Conservation (phyloP, 2,888 invertebrate genomes). For the Anorthoa munda region DNA sequence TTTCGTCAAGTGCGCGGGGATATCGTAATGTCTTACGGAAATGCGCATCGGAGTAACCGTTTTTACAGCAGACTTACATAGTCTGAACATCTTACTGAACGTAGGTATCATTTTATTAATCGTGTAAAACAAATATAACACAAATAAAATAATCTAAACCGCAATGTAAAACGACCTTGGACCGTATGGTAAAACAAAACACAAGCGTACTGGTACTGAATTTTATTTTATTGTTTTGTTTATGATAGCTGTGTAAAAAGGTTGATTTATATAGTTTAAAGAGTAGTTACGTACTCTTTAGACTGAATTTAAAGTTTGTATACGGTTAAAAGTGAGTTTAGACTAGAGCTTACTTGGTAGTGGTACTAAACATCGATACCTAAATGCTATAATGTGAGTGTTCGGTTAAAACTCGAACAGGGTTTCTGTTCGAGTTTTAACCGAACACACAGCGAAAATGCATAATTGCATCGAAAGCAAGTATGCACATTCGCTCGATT, state of each 20-base stretch:
- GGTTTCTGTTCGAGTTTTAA: no score
- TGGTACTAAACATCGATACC: no score
- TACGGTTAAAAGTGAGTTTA: no score
- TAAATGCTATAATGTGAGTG: no score
- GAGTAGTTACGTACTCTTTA: no score
- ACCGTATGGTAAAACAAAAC: constrained; percentile 22
- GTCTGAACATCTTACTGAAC: constrained; percentile 30
- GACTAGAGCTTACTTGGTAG: no score
- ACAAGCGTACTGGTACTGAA: not conserved
- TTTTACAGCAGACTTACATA: constrained; percentile 6
- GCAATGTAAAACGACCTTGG: constrained; percentile 1
- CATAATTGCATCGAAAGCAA: no score
- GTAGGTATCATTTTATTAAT: constrained; percentile 46
- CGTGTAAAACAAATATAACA: constrained; percentile 27
- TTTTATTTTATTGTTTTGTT: constrained; percentile 18
- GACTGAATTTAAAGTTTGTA: no score
- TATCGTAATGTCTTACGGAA: constrained; percentile 77
- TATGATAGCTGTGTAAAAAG: constrained; percentile 4
- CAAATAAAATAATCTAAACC: constrained; percentile 17
- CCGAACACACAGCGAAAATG: no score
- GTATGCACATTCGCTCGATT: no score
- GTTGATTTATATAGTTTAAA: not conserved
- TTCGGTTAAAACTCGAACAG: no score
- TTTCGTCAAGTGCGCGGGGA: constrained; percentile 80
- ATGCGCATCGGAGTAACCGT: constrained; percentile 51